Evolutionary conservation across 2,888 invertebrate genomes (phyloP).

Genomic region (Brassicogethes aeneus): DNA sequence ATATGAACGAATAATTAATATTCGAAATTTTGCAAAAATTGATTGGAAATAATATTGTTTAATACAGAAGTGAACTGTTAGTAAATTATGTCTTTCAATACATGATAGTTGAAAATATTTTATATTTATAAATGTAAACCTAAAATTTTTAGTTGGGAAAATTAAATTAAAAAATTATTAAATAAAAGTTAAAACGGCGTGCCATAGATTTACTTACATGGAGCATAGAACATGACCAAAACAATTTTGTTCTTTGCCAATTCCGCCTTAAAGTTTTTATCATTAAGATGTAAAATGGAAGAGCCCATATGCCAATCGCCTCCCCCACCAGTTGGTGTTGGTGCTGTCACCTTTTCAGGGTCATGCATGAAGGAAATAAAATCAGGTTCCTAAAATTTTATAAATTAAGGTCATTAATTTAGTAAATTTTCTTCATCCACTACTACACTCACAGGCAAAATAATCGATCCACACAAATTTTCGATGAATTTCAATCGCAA

Average conservation of each 20-base stretch:
- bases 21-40: too few species aligned
- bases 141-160: too few species aligned
- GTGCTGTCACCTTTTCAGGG: constrained; percentile 37
- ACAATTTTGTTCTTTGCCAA: constrained; percentile 52
- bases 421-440: too few species aligned
- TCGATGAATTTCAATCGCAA: too few species aligned
- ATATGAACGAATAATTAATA: too few species aligned
- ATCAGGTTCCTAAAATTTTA: constrained; percentile 49
- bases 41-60: too few species aligned
- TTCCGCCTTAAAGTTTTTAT: constrained; percentile 50
- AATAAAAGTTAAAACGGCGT: background rate
- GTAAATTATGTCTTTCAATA: too few species aligned
- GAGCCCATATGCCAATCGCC: constrained; percentile 42
- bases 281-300: constrained; percentile 45
- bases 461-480: too few species aligned
- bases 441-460: background rate
- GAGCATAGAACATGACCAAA: constrained; percentile 71
- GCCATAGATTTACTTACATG: constrained; percentile 46
- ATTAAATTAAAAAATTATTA: background rate
- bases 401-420: too few species aligned
- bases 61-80: too few species aligned
- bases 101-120: too few species aligned
- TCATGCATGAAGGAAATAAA: constrained; percentile 56
- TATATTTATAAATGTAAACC: too few species aligned
- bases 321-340: constrained; percentile 27